Evolutionary conservation across 2,888 invertebrate genomes (phyloP).

Genomic region (Habrosyne pyritoides): DNA sequence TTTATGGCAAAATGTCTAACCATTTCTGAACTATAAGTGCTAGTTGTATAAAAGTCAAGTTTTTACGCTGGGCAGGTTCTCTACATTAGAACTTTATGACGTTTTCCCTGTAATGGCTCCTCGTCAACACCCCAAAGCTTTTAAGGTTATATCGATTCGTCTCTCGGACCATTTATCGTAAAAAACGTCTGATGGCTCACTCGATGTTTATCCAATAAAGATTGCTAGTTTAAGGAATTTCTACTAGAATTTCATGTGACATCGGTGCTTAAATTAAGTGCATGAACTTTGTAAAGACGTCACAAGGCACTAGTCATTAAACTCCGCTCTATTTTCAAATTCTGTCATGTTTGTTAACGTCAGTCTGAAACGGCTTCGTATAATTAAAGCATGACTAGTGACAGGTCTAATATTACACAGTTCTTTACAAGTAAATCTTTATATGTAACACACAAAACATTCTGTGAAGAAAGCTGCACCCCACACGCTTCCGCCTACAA

Average conservation of each 20-base stretch:
- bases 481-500: slow-evolving; percentile 41
- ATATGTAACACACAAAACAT: neutral
- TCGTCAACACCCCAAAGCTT: slow-evolving; percentile 42
- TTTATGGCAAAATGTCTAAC: slow-evolving; percentile 14
- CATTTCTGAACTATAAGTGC: slow-evolving; percentile 11
- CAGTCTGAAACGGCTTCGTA: neutral
- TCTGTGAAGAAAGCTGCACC: neutral
- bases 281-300: neutral
- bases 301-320: neutral
- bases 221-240: slow-evolving; percentile 8
- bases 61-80: slow-evolving; percentile 9
- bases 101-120: slow-evolving; percentile 32
- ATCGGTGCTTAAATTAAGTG: neutral
- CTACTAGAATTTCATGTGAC: neutral
- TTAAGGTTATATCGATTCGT: slow-evolving; percentile 47
- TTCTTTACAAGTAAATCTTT: neutral
- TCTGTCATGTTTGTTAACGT: neutral
- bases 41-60: slow-evolving; percentile 1
- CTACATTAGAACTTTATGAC: slow-evolving; percentile 32
- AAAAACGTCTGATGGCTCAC: slow-evolving; percentile 20
- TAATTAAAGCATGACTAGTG: too few species aligned
- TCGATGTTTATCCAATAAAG: slow-evolving; percentile 19
- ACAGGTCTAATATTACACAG: neutral
- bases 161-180: slow-evolving; percentile 25
- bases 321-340: neutral